These are phyloP conservation scores for Orientallactaga sibirica DNA, from an alignment of 2,797 vertebrate species.

Conservation along the genomic window DNA sequence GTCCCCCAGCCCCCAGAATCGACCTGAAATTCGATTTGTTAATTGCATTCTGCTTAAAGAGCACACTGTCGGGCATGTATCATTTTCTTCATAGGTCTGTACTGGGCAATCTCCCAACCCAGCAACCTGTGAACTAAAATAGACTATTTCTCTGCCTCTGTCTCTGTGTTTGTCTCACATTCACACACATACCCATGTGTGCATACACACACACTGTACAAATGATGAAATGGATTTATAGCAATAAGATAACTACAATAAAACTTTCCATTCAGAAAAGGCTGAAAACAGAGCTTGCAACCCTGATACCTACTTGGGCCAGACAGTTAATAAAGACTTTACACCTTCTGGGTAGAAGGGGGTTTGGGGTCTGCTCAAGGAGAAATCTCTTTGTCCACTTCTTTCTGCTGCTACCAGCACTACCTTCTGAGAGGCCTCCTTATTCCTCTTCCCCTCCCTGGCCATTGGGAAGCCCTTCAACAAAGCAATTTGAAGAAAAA, in stretches of 20 bases:
- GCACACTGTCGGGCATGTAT: not conserved
- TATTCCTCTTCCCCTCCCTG: not conserved
- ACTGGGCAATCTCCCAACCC: not conserved
- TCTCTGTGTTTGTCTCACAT: no score
- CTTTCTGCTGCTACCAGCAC: not conserved
- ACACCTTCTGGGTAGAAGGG: not conserved
- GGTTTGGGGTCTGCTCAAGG: accelerated
- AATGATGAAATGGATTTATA: not conserved
- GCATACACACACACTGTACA: not conserved
- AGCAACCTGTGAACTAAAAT: not conserved
- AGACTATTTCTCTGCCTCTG: not conserved
- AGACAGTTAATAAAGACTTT: no score
- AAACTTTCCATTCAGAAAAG: constrained; percentile 1
- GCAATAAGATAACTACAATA: not conserved
- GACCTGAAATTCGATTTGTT: not conserved
- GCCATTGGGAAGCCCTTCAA: not conserved
- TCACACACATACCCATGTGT: no score
- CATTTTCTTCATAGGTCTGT: not conserved
- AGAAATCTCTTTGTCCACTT: not conserved
- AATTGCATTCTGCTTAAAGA: not conserved
- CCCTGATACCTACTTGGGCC: not conserved
- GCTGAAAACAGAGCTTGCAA: not conserved
- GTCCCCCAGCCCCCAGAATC: not conserved
- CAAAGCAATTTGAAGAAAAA: no score
- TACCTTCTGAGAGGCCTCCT: not conserved